Evolutionary conservation across 2,113 vertebrate genomes (phyloP).

Genomic region (Echinops telfairi): DNA sequence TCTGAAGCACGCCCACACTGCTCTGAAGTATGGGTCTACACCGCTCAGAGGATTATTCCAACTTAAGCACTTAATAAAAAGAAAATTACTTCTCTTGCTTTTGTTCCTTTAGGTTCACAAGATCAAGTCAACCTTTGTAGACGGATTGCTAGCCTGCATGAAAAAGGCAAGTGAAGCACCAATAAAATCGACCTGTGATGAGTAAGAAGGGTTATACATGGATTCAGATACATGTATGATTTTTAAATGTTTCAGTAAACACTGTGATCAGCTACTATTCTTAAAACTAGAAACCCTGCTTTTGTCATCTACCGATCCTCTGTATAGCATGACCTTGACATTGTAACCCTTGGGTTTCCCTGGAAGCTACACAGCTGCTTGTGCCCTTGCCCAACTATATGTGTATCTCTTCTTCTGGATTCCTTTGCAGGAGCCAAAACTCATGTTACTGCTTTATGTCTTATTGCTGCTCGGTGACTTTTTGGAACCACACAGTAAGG

Average conservation of each 20-base stretch:
- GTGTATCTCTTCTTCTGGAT: accelerated
- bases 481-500: not conserved
- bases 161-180: constrained; percentile 87
- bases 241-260: not conserved
- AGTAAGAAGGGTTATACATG: not conserved
- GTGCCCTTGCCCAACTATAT: accelerated
- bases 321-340: accelerated
- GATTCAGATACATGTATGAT: not conserved
- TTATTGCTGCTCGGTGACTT: not conserved
- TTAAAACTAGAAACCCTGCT: not conserved
- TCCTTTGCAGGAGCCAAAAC: not conserved
- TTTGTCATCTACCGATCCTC: not conserved
- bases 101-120: constrained; percentile 90
- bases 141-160: constrained; percentile 90
- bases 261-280: not conserved
- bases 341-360: not conserved
- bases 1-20: not conserved
- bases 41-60: not conserved
- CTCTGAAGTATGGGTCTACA: not conserved
- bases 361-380: not conserved
- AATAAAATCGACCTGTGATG: not conserved
- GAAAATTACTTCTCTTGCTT: constrained; percentile 18
- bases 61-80: not conserved
- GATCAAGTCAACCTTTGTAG: constrained; percentile 95
- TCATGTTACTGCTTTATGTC: not conserved